These are phyloP conservation scores for Julus scandinavius DNA, from an alignment of 2,888 invertebrate species.

Conservation along the genomic window DNA sequence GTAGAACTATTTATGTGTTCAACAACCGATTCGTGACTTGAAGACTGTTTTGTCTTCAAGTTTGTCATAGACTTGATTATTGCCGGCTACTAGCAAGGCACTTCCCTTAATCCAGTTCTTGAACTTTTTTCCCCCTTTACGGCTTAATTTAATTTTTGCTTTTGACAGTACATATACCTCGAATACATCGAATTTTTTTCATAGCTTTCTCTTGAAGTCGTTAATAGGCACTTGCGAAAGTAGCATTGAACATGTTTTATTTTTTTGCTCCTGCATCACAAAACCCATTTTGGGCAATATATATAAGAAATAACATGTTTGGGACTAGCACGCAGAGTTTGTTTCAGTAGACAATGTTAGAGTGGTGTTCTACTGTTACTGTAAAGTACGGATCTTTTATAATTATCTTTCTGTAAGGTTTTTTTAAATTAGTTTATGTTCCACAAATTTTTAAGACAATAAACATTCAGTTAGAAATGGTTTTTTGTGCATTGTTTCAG, in stretches of 20 bases:
- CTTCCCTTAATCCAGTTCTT: neutral
- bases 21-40: constrained; percentile 13
- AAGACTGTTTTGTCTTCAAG: neutral
- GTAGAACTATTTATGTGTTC: neutral
- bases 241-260: no score
- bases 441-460: no score
- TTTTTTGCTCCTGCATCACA: neutral
- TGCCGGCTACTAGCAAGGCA: neutral
- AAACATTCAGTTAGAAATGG: no score
- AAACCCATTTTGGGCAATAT: no score
- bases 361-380: no score
- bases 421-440: no score
- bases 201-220: neutral
- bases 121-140: neutral
- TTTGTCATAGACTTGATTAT: neutral
- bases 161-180: neutral
- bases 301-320: no score
- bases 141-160: neutral
- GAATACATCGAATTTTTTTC: neutral
- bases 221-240: neutral
- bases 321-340: no score
- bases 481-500: no score
- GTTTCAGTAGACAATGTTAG: no score
- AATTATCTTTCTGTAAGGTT: no score
- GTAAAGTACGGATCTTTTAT: no score